Conservation (phyloP, 2,888 invertebrate genomes). For the Alsophila aescularia region DNA sequence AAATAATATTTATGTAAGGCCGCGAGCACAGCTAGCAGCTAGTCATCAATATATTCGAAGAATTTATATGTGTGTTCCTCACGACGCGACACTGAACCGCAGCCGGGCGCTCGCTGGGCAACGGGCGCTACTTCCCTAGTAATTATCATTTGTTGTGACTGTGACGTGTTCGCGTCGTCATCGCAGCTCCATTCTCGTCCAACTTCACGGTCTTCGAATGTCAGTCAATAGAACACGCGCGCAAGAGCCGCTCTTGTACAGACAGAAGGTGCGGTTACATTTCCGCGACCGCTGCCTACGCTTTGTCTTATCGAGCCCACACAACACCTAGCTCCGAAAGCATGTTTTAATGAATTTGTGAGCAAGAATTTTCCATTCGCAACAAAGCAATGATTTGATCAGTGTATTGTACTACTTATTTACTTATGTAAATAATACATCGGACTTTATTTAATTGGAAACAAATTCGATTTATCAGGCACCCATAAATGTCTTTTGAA, state of each 20-base stretch:
- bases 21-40: too few species aligned
- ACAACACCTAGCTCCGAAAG: slow-evolving; percentile 44
- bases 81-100: too few species aligned
- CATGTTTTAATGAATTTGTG: slow-evolving; percentile 65
- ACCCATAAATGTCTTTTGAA: not conserved
- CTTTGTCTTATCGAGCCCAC: slow-evolving; percentile 59
- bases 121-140: not conserved
- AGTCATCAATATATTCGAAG: too few species aligned
- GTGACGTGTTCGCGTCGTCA: slow-evolving; percentile 41
- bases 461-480: slow-evolving; percentile 20
- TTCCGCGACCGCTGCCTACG: slow-evolving; percentile 56
- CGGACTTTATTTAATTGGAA: slow-evolving; percentile 20
- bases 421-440: slow-evolving; percentile 36
- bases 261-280: slow-evolving; percentile 53
- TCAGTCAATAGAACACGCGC: slow-evolving; percentile 64
- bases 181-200: slow-evolving; percentile 43
- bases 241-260: slow-evolving; percentile 52
- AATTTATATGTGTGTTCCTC: too few species aligned
- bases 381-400: slow-evolving; percentile 52
- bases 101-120: not conserved
- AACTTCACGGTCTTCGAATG: slow-evolving; percentile 50
- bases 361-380: slow-evolving; percentile 56
- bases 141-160: slow-evolving; percentile 26
- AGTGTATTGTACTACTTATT: slow-evolving; percentile 48
- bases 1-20: too few species aligned